Evolutionary conservation across 2,888 invertebrate genomes (phyloP).

Genomic region (Cryptocephalus moraei): DNA sequence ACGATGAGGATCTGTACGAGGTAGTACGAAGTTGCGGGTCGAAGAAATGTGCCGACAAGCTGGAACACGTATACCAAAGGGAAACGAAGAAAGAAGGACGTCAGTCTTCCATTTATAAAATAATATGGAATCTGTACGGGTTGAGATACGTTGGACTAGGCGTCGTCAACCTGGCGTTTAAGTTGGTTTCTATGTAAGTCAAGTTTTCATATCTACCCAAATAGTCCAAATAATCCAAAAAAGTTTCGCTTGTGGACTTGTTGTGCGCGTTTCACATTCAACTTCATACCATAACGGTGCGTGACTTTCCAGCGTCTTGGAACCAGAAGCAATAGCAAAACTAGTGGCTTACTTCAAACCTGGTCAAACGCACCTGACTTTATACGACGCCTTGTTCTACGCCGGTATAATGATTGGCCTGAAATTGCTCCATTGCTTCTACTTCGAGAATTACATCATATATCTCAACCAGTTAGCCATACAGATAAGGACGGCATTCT

Average conservation of each 20-base stretch:
- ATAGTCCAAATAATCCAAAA: no score
- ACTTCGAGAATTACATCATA: slow-evolving; percentile 74
- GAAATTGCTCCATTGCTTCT: slow-evolving; percentile 50
- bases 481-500: slow-evolving; percentile 70
- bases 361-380: slow-evolving; percentile 37
- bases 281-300: no score
- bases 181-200: slow-evolving; percentile 13
- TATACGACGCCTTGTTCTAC: slow-evolving; percentile 54
- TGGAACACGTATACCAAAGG: slow-evolving; percentile 30
- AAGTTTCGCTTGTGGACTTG: no score
- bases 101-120: slow-evolving; percentile 14
- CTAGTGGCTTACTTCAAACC: slow-evolving; percentile 58
- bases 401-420: slow-evolving; percentile 53
- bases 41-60: slow-evolving; percentile 20
- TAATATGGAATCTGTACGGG: slow-evolving; percentile 23
- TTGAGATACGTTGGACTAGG: slow-evolving; percentile 15
- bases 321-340: slow-evolving; percentile 54
- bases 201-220: no score
- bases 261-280: no score
- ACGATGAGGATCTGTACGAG: slow-evolving; percentile 49
- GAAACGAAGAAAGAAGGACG: slow-evolving; percentile 16
- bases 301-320: slow-evolving; percentile 43
- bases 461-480: slow-evolving; percentile 60
- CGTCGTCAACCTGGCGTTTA: slow-evolving; percentile 13
- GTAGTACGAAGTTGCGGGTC: slow-evolving; percentile 38